Conservation (phyloP, 1,140 invertebrate genomes). For the Chrysoperla carnea region DNA sequence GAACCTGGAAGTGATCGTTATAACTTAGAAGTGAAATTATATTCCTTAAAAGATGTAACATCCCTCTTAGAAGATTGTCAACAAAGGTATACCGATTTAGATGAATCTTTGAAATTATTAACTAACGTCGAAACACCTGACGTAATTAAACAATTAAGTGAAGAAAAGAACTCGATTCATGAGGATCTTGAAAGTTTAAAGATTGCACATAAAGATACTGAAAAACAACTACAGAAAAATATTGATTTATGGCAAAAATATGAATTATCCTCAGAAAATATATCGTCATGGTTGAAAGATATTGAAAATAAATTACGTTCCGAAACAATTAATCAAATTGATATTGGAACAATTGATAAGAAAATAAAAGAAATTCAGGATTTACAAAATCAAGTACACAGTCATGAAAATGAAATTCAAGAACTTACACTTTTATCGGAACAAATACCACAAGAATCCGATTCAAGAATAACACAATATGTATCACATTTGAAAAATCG, state of each 20-base stretch:
- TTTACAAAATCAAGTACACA: constrained; percentile 40
- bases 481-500: constrained; percentile 57
- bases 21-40: constrained; percentile 80
- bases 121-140: constrained; percentile 47
- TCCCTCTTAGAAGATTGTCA: constrained; percentile 50
- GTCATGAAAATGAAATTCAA: constrained; percentile 44
- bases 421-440: constrained; percentile 48
- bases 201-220: constrained; percentile 45
- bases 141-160: constrained; percentile 37
- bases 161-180: constrained; percentile 42
- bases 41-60: constrained; percentile 60
- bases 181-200: constrained; percentile 50
- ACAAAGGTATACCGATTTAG: constrained; percentile 40
- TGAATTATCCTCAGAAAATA: constrained; percentile 54
- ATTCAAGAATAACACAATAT: constrained; percentile 63
- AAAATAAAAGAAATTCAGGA: constrained; percentile 52
- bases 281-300: constrained; percentile 72
- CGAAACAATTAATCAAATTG: constrained; percentile 50
- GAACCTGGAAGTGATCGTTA: constrained; percentile 77
- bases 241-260: constrained; percentile 66
- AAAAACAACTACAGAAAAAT: constrained; percentile 47
- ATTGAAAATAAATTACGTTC: constrained; percentile 60
- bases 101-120: constrained; percentile 45
- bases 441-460: constrained; percentile 53
- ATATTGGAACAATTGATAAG: constrained; percentile 45